phyloP scores from a whole-genome alignment of 2,888 invertebrate species.

The Trichacis sp. region DNA sequence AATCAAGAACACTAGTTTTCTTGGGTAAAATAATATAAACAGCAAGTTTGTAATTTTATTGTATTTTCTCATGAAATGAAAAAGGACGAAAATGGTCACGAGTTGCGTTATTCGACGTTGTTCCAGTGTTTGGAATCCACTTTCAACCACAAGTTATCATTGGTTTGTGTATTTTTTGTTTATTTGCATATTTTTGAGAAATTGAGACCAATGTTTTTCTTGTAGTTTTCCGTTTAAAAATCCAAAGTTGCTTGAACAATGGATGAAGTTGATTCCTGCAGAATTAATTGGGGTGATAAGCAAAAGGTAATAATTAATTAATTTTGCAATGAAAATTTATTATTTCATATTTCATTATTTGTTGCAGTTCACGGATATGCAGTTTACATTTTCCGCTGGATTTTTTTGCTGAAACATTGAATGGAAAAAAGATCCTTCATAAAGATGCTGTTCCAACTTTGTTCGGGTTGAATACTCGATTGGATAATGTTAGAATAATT shows the following conservation, averaged over 20 bases:
- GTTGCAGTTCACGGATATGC: conserved; percentile 28
- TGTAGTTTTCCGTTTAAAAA: conserved; percentile 35
- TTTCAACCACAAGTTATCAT: conserved; percentile 37
- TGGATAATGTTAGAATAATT: conserved; percentile 20
- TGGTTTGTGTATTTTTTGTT: conserved; percentile 22
- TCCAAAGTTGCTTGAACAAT: conserved; percentile 21
- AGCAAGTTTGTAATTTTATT: too few relatives aligned
- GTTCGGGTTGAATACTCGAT: conserved; percentile 31
- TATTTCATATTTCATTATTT: too few relatives aligned
- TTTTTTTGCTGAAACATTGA: conserved; percentile 26
- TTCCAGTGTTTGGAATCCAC: conserved; percentile 38
- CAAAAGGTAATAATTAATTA: too few relatives aligned
- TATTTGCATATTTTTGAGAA: neutral
- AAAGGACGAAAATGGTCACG: conserved; percentile 33
- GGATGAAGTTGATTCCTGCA: conserved; percentile 33
- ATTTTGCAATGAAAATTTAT: too few relatives aligned
- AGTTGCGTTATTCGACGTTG: conserved; percentile 35
- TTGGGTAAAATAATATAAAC: too few relatives aligned
- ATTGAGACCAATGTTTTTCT: neutral
- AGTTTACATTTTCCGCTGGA: conserved; percentile 26
- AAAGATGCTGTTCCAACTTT: conserved; percentile 36
- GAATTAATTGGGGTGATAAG: conserved; percentile 29
- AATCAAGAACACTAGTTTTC: too few relatives aligned
- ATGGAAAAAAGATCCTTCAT: conserved; percentile 26
- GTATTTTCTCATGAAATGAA: too few relatives aligned